Base-by-base conservation (phyloP, 2,888 invertebrate species). In the Liodrosophila aerea region DNA sequence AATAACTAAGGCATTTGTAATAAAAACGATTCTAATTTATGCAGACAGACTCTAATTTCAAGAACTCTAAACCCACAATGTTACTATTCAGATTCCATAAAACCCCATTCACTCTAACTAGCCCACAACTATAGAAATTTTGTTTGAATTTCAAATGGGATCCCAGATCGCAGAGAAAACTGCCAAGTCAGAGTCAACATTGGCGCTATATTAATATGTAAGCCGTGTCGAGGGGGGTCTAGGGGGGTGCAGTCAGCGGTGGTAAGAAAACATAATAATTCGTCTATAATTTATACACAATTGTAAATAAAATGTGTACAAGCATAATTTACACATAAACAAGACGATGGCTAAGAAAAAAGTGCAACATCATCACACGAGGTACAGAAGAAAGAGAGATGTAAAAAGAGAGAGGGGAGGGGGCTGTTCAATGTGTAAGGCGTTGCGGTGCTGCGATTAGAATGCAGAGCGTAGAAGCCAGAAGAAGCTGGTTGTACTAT, bases 241-340 rank as follows among this genome's bases (percentile, higher is more conserved):
- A n/a, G n/a, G n/a, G 5, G 29, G 27, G 34, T 12, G 37, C 11
- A 62, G 41, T 29, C 54, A 53, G 7, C 8, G 30, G 29, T 18
- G 31, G 16, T 16, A 47, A 52, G 53, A 70, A 74, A 78, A 82
- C 85, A 85, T 71, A 75, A 85, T 82, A 81, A 78, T 85, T 82
- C 76, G 68, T 64, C 76, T 70, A 82, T 81, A 85, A 85, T 81
- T 81, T 85, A 81, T 83, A 82, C 85, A 85, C 78, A 85, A 85
- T 85, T 85, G 81, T 76, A 66, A 76, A 54, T 80, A 85, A 81
- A 81, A 85, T 85, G 85, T 82, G 85, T 85, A 83, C 80, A 73
- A 85, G 80, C 83, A 82, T 82, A 85, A 82, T 82, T 82, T 82
- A 82, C 80, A 82, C 81, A 84, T 85, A 80, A 80, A 80, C 78